Base-by-base conservation (phyloP, 53 echinoderm and acorn worm genomes). In the Holothuria scabra region DNA sequence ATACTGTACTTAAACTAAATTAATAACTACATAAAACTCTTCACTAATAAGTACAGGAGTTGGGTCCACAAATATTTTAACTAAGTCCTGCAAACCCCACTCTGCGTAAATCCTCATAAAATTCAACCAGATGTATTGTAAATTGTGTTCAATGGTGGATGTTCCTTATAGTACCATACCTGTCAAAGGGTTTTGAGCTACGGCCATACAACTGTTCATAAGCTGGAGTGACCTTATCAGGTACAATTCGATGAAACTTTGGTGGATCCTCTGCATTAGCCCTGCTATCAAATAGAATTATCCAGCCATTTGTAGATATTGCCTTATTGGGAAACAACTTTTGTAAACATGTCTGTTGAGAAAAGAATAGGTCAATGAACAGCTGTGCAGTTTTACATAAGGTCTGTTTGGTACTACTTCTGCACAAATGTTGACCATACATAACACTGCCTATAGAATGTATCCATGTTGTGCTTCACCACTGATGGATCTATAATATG, bases 261-360 rank as follows among this genome's bases (percentile, higher is more conserved):
- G 94, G 92, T 6, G 93, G 92, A 44, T 92, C 92, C 2, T 97
- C 97, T 67, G 86, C 88, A 58, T 87, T 94, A 28, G 91, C 84
- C 28, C 89, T 97, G 60, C 90, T 92, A 60, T 97, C 97, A 85
- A 90, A 97, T 14, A 94, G 66, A 19, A 97, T 60, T 24, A 97
- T 84, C 97, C 97, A 97, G 9, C 94, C 92, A 44, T 90, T 91
- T 30, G 83, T 31, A 21, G 85, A 24, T 35, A 67, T 87, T 14
- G 61, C 59, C 30, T 66, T 80, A 25, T 70, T 67, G 21, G 75
- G 75, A 4, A 87, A 26, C 11, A 81, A 74, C 26, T 46, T 67
- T 37, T 82, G 61, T 57, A 87, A 67, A 33, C 13, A 82, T 4
- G 63, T 60, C 87, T 87, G 65, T 22, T 1, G 41, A 86, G 52